Conservation (phyloP, 2,113 vertebrate species). For the Irena cyanogastra region DNA sequence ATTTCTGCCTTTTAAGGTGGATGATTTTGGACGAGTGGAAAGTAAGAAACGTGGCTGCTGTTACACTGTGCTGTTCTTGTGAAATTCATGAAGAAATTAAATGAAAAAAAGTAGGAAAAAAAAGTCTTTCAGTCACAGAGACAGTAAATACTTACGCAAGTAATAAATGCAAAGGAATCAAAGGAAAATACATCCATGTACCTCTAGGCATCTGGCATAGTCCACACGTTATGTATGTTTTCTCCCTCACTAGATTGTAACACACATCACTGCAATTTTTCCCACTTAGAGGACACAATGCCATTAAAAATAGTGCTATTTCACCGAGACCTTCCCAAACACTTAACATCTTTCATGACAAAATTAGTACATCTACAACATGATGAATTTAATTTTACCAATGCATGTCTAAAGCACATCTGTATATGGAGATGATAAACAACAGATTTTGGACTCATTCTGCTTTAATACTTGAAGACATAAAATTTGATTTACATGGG, state of each 20-base stretch:
- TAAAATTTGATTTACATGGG: neutral
- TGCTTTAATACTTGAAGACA: neutral
- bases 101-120: neutral
- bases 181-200: neutral
- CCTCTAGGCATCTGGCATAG: neutral
- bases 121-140: neutral
- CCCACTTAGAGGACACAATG: neutral
- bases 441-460: neutral
- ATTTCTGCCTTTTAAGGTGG: neutral
- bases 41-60: neutral
- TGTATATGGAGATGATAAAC: neutral
- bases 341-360: neutral
- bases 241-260: neutral
- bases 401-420: neutral
- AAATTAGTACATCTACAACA: neutral
- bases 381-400: neutral
- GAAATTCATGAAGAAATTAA: neutral
- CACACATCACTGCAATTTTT: neutral
- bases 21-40: neutral
- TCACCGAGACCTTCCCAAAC: neutral
- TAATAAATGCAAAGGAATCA: neutral
- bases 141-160: neutral
- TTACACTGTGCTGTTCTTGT: neutral
- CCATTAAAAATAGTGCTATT: neutral
- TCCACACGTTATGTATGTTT: neutral